Conservation (phyloP, 2,797 vertebrate genomes). For the Tympanoctomys barrerae region DNA sequence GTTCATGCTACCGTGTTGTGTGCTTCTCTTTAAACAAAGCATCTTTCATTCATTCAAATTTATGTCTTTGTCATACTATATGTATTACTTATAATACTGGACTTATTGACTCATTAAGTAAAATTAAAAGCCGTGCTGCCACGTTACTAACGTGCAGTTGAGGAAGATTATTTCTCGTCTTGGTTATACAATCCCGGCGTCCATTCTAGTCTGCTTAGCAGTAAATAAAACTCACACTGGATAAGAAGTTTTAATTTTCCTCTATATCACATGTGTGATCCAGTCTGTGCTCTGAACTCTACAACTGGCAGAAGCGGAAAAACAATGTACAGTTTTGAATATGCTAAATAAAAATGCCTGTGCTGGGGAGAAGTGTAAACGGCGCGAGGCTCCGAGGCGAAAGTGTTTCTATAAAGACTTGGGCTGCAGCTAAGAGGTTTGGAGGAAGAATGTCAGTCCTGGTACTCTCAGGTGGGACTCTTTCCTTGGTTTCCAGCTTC, state of each 20-base stretch:
- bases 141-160: neutral
- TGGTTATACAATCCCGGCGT: neutral
- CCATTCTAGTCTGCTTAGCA: neutral
- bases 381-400: conserved; percentile 19
- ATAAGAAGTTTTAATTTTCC: neutral
- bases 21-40: neutral
- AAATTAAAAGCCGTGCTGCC: neutral
- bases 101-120: neutral
- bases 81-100: neutral
- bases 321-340: conserved; percentile 40
- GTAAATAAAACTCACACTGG: neutral
- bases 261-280: neutral
- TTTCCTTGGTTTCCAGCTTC: neutral
- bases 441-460: neutral
- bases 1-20: neutral
- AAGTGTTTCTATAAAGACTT: neutral
- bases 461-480: neutral
- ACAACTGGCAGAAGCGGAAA: neutral
- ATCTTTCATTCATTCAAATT: neutral
- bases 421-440: neutral
- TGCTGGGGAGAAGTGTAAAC: neutral
- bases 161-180: neutral
- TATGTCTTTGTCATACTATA: neutral
- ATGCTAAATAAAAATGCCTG: conserved; percentile 36
- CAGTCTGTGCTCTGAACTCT: neutral